Percentiles rank a stretch among this genome's conserved stretches.
Conservation (phyloP, 2,113 vertebrate genomes). For the Leucopternis melanops region DNA sequence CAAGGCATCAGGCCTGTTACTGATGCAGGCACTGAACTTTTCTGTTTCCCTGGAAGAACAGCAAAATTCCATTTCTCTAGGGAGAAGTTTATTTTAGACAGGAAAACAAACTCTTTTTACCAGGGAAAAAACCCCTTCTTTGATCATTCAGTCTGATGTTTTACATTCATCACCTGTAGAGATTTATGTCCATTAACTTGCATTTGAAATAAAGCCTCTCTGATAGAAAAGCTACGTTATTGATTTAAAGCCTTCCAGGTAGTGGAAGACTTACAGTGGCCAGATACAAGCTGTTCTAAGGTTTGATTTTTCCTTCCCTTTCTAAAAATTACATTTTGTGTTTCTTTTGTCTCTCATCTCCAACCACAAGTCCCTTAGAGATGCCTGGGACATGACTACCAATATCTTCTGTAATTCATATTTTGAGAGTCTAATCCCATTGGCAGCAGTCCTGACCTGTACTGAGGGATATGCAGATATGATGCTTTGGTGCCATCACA, state of each 20-base stretch:
- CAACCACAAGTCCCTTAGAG: background rate
- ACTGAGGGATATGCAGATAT: background rate
- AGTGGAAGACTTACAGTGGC: background rate
- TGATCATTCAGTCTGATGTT: background rate
- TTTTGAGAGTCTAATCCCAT: background rate
- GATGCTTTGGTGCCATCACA: background rate
- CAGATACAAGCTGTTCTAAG: background rate
- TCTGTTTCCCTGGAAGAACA: background rate
- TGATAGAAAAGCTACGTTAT: background rate
- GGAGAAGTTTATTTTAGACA: background rate
- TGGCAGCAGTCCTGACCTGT: background rate
- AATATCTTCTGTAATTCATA: background rate
- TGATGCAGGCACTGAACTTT: background rate
- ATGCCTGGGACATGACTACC: background rate
- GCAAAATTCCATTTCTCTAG: background rate
- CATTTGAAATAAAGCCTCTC: constrained; percentile 13
- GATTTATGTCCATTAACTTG: constrained; percentile 6
- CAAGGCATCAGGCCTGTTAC: background rate
- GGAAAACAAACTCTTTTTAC: background rate
- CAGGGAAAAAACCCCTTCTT: background rate
- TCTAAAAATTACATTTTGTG: background rate
- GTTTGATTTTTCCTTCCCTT: background rate
- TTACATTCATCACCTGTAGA: background rate
- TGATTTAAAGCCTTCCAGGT: constrained; percentile 19
- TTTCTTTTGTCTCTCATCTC: background rate